Conservation (phyloP, 2,797 vertebrate genomes). For the Podargus strigoides region DNA sequence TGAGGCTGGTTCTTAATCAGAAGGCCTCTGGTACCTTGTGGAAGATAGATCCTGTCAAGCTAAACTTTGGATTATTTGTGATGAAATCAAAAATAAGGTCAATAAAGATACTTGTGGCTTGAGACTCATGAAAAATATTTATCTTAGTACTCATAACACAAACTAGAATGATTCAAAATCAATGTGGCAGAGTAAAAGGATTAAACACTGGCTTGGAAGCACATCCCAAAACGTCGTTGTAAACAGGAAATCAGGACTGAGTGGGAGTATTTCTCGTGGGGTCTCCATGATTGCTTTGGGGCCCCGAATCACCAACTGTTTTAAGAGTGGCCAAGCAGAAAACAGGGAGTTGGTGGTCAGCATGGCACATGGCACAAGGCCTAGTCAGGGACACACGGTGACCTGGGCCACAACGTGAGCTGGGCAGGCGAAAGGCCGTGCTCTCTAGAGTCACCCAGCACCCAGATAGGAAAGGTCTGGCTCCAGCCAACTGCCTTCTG, state of each 20-base stretch:
- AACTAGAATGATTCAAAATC: slow-evolving; percentile 57
- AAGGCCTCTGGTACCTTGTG: background rate
- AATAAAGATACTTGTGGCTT: slow-evolving; percentile 51
- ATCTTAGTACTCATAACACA: slow-evolving; percentile 39
- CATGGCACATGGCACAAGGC: background rate
- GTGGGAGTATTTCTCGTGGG: slow-evolving; percentile 47
- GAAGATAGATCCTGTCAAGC: background rate
- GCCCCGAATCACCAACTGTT: background rate
- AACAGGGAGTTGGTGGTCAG: background rate
- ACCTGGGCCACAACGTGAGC: background rate
- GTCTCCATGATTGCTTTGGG: background rate
- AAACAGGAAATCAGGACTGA: slow-evolving; percentile 60
- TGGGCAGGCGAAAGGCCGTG: rapidly evolving
- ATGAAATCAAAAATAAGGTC: slow-evolving; percentile 50
- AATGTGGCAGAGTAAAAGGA: slow-evolving; percentile 49
- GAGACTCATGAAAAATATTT: slow-evolving; percentile 59
- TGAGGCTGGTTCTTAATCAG: background rate
- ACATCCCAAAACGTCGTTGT: slow-evolving; percentile 37
- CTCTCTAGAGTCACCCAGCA: rapidly evolving
- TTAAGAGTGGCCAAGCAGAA: background rate
- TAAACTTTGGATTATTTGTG: slow-evolving; percentile 29
- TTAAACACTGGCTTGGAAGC: slow-evolving; percentile 50
- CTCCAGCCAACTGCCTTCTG: background rate
- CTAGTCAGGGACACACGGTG: background rate
- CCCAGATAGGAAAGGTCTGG: background rate